Conservation (phyloP, 2,113 vertebrate species). For the Channa argus region DNA sequence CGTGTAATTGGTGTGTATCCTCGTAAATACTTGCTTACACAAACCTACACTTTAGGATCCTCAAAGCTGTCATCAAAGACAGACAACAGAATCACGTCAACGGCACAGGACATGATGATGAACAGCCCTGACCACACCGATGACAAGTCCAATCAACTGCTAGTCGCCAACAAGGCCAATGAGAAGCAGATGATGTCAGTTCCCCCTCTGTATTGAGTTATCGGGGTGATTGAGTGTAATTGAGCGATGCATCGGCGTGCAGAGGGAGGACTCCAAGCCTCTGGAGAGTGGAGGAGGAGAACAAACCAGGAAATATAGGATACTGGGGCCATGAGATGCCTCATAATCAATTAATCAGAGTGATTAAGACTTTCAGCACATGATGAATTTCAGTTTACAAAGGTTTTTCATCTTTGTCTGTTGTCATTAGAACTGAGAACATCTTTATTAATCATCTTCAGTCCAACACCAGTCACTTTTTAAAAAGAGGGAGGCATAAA, state of each 20-base stretch:
- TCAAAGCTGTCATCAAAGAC: background rate
- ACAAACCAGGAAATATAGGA: constrained; percentile 54
- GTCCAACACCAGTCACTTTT: background rate
- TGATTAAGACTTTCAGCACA: constrained; percentile 1
- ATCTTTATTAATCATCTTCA: background rate
- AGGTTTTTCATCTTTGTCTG: background rate
- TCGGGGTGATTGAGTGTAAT: constrained; percentile 75
- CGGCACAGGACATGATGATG: constrained; percentile 20
- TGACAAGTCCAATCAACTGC: constrained; percentile 67
- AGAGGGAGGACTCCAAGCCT: constrained; percentile 58
- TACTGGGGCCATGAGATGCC: constrained; percentile 45
- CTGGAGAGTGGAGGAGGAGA: constrained; percentile 56
- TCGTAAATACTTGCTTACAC: too few species aligned
- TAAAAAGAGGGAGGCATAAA: background rate
- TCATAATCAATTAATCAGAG: constrained; percentile 34
- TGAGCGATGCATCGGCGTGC: constrained; percentile 76
- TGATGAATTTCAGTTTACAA: background rate
- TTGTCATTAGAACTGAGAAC: background rate
- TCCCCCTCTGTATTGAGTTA: constrained; percentile 75
- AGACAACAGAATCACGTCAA: background rate
- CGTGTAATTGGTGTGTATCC: too few species aligned
- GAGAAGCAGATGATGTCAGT: constrained; percentile 74
- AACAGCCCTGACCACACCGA: constrained; percentile 25
- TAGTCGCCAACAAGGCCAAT: constrained; percentile 60
- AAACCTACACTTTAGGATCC: too few species aligned